phyloP scores from a whole-genome alignment of 2,797 vertebrate genomes.

The Sebastes minor region DNA sequence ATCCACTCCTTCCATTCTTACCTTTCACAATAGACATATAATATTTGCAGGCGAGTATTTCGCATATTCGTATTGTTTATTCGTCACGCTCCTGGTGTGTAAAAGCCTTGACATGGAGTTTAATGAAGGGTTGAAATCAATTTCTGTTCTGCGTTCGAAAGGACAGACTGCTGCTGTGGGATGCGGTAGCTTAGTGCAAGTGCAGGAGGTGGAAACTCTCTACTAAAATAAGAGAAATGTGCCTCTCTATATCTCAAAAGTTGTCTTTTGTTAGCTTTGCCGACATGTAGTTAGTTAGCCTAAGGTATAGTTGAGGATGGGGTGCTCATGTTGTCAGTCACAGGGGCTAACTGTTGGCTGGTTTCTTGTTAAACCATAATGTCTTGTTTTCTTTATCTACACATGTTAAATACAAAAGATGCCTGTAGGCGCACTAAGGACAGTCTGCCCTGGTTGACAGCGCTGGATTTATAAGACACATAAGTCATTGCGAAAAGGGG shows the following conservation, averaged over 20 bases:
- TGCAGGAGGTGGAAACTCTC: no score
- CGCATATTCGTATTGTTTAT: no score
- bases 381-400: neutral
- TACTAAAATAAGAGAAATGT: no score
- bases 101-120: neutral
- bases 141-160: neutral
- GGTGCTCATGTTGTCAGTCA: neutral
- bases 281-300: neutral
- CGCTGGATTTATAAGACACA: no score
- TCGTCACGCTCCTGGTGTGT: no score
- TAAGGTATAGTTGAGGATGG: neutral
- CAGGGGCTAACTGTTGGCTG: neutral
- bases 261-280: neutral
- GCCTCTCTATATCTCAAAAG: neutral
- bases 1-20: neutral
- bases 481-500: no score
- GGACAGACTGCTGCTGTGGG: neutral
- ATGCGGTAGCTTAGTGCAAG: no score
- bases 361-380: neutral
- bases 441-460: no score
- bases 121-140: neutral
- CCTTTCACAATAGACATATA: no score
- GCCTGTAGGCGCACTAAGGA: no score
- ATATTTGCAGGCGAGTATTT: no score
- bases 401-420: no score